phyloP scores from a whole-genome alignment of 2,113 vertebrate genomes.

The Xiphias gladius region DNA sequence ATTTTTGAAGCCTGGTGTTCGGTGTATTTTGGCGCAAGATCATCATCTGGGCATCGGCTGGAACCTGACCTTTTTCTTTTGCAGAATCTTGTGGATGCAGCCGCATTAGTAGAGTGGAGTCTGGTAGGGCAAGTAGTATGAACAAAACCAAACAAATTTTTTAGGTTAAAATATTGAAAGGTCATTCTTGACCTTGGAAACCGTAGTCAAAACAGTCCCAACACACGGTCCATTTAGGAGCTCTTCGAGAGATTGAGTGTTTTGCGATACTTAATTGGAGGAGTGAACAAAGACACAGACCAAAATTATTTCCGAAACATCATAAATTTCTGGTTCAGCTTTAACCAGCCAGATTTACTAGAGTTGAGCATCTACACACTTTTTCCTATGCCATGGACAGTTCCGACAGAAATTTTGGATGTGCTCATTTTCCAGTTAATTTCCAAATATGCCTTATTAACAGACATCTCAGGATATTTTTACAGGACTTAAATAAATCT shows the following conservation, averaged over 20 bases:
- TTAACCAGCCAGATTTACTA: neutral
- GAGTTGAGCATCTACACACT: too few relatives aligned
- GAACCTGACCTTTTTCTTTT: neutral
- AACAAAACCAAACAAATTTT: neutral
- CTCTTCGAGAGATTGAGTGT: too few relatives aligned
- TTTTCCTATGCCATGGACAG: neutral
- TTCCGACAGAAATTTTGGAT: neutral
- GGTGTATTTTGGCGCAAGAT: conserved; percentile 11
- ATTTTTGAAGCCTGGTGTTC: conserved; percentile 18
- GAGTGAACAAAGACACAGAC: too few relatives aligned
- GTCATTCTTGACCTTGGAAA: neutral
- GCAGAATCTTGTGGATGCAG: neutral
- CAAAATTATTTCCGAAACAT: too few relatives aligned
- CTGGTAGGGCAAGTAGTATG: too few relatives aligned
- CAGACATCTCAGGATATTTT: too few relatives aligned
- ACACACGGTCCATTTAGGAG: too few relatives aligned
- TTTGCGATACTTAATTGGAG: neutral
- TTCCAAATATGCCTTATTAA: neutral
- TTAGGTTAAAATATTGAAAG: neutral
- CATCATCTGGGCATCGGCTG: conserved; percentile 9
- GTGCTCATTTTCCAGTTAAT: neutral
- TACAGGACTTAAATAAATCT: neutral
- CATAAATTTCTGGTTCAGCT: neutral
- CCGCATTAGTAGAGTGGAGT: neutral
- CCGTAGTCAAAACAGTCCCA: neutral